Conservation (phyloP, 2,797 vertebrate genomes). For the Amniataba percoides region DNA sequence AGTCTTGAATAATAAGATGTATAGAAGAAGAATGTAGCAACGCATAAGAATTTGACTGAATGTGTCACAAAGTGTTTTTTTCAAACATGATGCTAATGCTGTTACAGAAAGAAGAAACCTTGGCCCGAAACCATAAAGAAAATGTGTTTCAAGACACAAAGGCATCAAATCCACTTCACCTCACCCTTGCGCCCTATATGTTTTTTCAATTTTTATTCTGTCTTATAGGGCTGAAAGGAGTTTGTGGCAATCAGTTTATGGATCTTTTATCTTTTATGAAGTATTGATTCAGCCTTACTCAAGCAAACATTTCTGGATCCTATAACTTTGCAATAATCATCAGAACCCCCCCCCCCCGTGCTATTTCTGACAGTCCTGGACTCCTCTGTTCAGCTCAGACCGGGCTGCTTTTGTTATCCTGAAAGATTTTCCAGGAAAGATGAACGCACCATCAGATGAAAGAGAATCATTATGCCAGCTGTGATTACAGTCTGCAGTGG, state of each 20-base stretch:
- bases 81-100: not conserved
- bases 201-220: not conserved
- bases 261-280: constrained; percentile 5
- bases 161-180: not conserved
- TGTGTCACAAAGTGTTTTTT: not conserved
- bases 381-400: not conserved
- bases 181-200: not conserved
- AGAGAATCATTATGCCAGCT: constrained; percentile 30
- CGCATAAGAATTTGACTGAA: not conserved
- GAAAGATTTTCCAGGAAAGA: constrained; percentile 16
- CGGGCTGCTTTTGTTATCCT: constrained; percentile 16
- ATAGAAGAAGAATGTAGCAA: not conserved
- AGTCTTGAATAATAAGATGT: constrained; percentile 17
- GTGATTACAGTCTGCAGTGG: constrained; percentile 43
- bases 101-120: not conserved
- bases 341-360: not conserved
- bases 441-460: constrained; percentile 32
- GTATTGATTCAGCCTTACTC: not conserved
- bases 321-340: constrained; percentile 9
- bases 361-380: constrained; percentile 18
- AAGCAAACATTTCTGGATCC: not conserved
- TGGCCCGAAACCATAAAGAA: constrained; percentile 1
- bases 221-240: not conserved
- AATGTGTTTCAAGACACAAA: not conserved
- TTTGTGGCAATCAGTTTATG: not conserved